Base-by-base conservation (phyloP, 35 echinoderm and acorn worm species). In the Hemicentrotus pulcherrimus region DNA sequence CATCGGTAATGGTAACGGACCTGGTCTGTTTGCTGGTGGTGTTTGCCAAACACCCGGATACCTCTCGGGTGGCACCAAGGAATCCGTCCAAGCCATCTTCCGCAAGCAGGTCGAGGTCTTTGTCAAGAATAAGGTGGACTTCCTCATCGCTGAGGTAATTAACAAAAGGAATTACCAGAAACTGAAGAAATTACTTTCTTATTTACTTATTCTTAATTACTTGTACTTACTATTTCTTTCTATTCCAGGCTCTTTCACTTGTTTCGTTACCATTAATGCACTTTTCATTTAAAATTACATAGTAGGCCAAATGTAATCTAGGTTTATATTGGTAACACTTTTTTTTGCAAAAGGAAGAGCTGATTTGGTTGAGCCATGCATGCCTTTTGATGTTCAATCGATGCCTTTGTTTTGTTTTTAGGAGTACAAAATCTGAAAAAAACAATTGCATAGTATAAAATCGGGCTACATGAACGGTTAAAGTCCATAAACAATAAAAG, bases 61-160 rank as follows among this genome's bases (percentile, higher is more conserved):
- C 94, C 96, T 99, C 14, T 96, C 94, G 3, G 97, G 96, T 22
- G 78, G 41, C 31, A 95, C 93, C 47, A 98, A 99, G 93, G 98
- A 95, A 86, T 46, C 86, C 6, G 96, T 96, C 4, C 96, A 97
- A 85, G 94, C 94, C 88, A 95, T 96, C 88, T 97, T 99, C 47
- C 86, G 88, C 28, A 99, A 99, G 86, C 98, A 99, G 91, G 61
- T 95, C 18, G 65, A 97, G 15, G 97, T 99, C 6, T 99, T 99
- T 86, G 55, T 94, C 22, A 95, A 97, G 3, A 98, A 99, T 47
- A 88, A 97, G 28, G 98, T 99, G 15, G 98, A 99, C 94, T 99
- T 99, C 50, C 86, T 99, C 32, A 95, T 99, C 86, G 97, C 97
- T 90, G 98, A 99, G 98, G 98, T 99, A 86, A 97, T 88, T n/a